Conservation (phyloP, 2,888 invertebrate genomes). For the Andrena haemorrhoa region DNA sequence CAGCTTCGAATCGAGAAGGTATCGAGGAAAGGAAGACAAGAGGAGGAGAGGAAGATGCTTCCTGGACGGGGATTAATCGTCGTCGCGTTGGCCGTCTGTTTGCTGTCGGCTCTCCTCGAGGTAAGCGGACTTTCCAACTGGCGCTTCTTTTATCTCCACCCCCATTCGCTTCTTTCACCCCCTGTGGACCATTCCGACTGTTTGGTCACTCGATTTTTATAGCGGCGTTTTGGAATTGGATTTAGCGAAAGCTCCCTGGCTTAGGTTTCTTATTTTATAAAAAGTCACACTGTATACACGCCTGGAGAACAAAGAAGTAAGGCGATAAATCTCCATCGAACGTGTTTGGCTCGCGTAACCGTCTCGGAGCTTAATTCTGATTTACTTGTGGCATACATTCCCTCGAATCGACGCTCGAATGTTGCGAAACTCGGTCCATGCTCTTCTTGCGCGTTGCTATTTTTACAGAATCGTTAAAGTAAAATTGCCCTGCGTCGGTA, state of each 20-base stretch:
- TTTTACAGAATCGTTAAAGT: no score
- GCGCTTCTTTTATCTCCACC: no score
- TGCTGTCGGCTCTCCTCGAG: constrained; percentile 58
- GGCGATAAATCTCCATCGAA: constrained; percentile 2
- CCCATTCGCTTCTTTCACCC: no score
- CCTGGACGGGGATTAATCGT: constrained; percentile 56
- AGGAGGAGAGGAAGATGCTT: constrained; percentile 54
- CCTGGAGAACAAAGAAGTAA: neutral
- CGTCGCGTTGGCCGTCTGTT: constrained; percentile 49
- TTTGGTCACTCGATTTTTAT: neutral
- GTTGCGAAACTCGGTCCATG: neutral
- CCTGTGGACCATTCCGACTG: no score
- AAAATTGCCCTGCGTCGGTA: no score
- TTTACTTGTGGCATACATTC: neutral
- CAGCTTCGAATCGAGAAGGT: constrained; percentile 18
- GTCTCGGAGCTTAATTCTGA: constrained; percentile 17
- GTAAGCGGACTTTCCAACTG: constrained; percentile 47
- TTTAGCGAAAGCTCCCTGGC: no score
- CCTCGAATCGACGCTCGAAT: neutral
- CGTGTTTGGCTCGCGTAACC: constrained; percentile 3
- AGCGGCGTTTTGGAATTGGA: neutral
- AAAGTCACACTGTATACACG: neutral
- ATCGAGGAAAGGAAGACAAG: constrained; percentile 15
- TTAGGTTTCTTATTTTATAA: no score
- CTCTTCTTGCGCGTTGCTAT: no score